Base-by-base conservation (phyloP, 2,797 vertebrate genomes). In the Sciaenops ocellatus region DNA sequence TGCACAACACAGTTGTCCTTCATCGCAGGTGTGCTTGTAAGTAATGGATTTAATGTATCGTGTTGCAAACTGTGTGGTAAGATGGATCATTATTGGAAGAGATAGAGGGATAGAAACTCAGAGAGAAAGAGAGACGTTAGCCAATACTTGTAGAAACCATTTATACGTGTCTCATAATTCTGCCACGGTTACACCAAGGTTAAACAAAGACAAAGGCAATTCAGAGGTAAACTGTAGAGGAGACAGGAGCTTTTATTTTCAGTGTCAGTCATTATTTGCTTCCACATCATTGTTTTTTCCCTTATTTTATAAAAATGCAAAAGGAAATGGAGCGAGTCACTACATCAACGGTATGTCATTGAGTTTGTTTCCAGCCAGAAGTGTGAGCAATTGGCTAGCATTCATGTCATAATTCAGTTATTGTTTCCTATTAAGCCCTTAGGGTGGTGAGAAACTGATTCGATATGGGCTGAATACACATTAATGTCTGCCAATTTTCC, bases 391-490 rank as follows among this genome's bases (percentile, higher is more conserved):
- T 46, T 87, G 75, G 72, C 76, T 55, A 51, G 66, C 70, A 78
- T 86, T 85, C 69, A 83, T 78, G 75, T 87, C 78, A 83, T 93
- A 90, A 89, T 91, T 91, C 81, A 79, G 66, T 90, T 90, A 88
- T 92, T 94, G 89, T 90, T 90, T 88, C 74, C 78, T 73, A 91
- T 93, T 94, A 92, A 88, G 62, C 85, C 88, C 78, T 72, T 26
- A 85, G 88, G 88, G 78, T 67, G 76, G 59, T 83, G 83, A 80
- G 72, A 88, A 90, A 92, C 76, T 72, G 79, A 92, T 91, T 91
- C 3, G 77, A 89, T 89, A 86, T 79, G 78, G 87, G 74, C 71
- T 85, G 86, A 88, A 91, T 83, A 60, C 75, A 75, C 78, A 87
- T 83, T 87, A 84, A 87, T 74, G 63, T 85, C 79, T 89, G 87